A percentile compares a stretch with the other conserved stretches of the same genome.
phyloP scores from a whole-genome alignment of 1,140 invertebrate genomes.

The Chymomyza costata region DNA sequence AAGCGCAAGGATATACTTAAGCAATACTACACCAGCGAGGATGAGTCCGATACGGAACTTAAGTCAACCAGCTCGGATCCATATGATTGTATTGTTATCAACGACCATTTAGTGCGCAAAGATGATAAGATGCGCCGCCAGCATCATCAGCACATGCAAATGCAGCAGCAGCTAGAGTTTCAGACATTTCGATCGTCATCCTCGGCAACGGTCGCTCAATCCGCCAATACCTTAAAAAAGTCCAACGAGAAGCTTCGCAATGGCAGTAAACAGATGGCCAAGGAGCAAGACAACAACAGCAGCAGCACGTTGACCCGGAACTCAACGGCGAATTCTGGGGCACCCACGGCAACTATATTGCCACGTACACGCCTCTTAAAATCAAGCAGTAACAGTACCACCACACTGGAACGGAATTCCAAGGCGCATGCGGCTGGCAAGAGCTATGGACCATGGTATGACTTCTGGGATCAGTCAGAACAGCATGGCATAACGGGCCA shows the following conservation, averaged over 20 bases:
- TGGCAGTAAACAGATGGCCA: slow-evolving; percentile 25
- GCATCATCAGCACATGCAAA: slow-evolving; percentile 47
- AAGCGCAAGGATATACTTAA: slow-evolving; percentile 82
- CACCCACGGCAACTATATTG: slow-evolving; percentile 78
- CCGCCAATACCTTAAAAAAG: slow-evolving; percentile 55
- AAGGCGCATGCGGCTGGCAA: slow-evolving; percentile 75
- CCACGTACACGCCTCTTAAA: slow-evolving; percentile 82
- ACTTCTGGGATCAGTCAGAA: slow-evolving; percentile 82
- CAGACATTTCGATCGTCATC: slow-evolving; percentile 75
- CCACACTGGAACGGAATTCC: slow-evolving; percentile 59
- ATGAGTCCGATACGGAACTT: slow-evolving; percentile 70
- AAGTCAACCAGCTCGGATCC: slow-evolving; percentile 82
- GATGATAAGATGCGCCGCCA: slow-evolving; percentile 75
- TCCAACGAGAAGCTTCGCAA: slow-evolving; percentile 13
- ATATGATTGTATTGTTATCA: slow-evolving; percentile 84
- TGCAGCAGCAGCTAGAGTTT: slow-evolving; percentile 74
- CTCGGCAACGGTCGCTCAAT: slow-evolving; percentile 19
- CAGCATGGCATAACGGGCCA: slow-evolving; percentile 49
- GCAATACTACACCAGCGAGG: slow-evolving; percentile 79
- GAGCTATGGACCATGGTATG: slow-evolving; percentile 91
- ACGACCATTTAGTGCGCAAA: slow-evolving; percentile 81
- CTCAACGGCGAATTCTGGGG: slow-evolving; percentile 35
- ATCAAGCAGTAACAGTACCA: slow-evolving; percentile 49
- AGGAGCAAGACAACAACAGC: slow-evolving; percentile 32
- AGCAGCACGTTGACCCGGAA: slow-evolving; percentile 56